Evolutionary conservation across 2,797 vertebrate species (phyloP).

Genomic region (Apogon hyalosoma): DNA sequence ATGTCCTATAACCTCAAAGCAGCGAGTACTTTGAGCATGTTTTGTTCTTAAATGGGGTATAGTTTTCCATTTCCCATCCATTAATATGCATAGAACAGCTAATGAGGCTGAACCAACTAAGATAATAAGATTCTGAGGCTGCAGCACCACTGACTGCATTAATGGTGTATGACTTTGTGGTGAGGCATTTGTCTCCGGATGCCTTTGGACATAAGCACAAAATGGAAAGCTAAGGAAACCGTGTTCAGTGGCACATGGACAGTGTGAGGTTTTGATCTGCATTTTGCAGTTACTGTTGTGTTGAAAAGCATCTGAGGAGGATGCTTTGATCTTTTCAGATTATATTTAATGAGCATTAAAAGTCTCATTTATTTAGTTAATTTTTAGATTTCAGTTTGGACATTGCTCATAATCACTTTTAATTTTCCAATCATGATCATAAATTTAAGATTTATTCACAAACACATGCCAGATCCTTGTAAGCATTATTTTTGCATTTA

Average conservation of each 20-base stretch:
- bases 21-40: conserved; percentile 78
- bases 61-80: conserved; percentile 84
- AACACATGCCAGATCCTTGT: background rate
- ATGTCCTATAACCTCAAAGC: conserved; percentile 82
- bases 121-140: conserved; percentile 86
- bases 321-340: conserved; percentile 45
- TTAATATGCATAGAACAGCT: conserved; percentile 87
- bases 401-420: conserved; percentile 34
- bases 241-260: conserved; percentile 57
- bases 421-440: conserved; percentile 28
- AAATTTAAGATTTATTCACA: conserved; percentile 18
- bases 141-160: conserved; percentile 77
- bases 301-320: conserved; percentile 47
- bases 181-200: conserved; percentile 78
- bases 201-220: conserved; percentile 71
- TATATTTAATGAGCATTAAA: conserved; percentile 61
- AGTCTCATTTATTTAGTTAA: conserved; percentile 49
- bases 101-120: conserved; percentile 88
- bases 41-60: conserved; percentile 85
- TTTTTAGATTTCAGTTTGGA: conserved; percentile 40
- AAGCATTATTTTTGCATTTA: background rate
- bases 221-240: conserved; percentile 58
- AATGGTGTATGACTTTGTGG: conserved; percentile 81
- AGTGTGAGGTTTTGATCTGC: conserved; percentile 59
- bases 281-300: conserved; percentile 58